These are phyloP conservation scores for Bucorvus abyssinicus DNA, from an alignment of 2,797 vertebrate genomes.

Conservation along the genomic window DNA sequence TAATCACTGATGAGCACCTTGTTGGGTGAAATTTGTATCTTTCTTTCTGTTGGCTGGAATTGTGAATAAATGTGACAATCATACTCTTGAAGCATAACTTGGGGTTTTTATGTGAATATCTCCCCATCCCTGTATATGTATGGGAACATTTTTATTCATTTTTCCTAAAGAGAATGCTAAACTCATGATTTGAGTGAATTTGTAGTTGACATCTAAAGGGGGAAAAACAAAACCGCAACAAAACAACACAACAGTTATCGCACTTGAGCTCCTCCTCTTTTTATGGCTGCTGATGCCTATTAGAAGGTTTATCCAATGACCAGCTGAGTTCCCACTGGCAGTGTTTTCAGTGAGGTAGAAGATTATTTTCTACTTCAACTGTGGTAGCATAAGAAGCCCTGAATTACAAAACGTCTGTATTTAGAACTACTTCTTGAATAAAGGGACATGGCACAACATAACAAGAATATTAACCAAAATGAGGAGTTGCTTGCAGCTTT, in stretches of 20 bases:
- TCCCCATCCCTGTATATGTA: background rate
- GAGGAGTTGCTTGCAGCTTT: slow-evolving; percentile 67
- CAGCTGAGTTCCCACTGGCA: background rate
- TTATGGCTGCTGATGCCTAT: slow-evolving; percentile 21
- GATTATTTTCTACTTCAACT: background rate
- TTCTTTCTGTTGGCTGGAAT: background rate
- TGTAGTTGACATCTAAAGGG: background rate
- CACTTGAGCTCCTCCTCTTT: slow-evolving; percentile 33
- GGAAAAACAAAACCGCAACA: background rate
- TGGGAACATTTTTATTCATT: background rate
- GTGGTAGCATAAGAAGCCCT: background rate
- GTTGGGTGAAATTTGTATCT: background rate
- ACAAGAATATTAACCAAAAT: slow-evolving; percentile 72
- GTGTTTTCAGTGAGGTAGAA: background rate
- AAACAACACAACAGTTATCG: background rate
- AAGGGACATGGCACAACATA: slow-evolving; percentile 70
- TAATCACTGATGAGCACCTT: background rate
- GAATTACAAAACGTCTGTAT: background rate
- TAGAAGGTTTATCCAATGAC: background rate
- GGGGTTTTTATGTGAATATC: background rate
- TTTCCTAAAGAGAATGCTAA: background rate
- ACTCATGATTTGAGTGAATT: background rate
- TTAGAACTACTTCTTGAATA: background rate
- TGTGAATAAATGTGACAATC: background rate
- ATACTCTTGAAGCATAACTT: background rate